These are phyloP conservation scores for Pithys albifrons DNA, from an alignment of 2,113 vertebrate genomes.

Conservation along the genomic window DNA sequence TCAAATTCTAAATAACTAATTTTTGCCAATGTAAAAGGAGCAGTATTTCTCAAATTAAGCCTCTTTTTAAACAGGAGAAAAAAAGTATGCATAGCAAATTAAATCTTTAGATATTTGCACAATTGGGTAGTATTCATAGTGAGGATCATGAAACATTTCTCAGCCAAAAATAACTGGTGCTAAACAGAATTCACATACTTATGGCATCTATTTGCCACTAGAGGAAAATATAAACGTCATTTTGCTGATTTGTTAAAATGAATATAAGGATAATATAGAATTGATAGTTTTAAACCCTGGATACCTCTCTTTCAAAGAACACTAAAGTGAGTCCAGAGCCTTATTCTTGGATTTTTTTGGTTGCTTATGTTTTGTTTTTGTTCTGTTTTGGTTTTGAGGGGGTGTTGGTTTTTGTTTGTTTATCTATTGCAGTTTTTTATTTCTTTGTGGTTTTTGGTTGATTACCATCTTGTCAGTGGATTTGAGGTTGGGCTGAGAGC, in stretches of 20 bases:
- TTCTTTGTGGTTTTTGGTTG: neutral
- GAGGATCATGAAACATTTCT: neutral
- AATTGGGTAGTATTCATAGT: neutral
- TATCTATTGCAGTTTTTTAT: neutral
- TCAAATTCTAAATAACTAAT: neutral
- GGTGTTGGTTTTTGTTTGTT: neutral
- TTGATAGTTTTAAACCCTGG: fast-evolving
- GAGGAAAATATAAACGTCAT: neutral
- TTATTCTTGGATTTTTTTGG: neutral
- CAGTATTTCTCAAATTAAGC: neutral
- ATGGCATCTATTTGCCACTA: neutral
- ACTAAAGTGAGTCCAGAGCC: neutral
- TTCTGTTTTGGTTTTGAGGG: neutral
- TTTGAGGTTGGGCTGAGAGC: neutral
- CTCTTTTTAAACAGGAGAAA: neutral
- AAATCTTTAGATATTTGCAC: neutral
- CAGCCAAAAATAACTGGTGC: neutral
- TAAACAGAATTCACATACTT: neutral
- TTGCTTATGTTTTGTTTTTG: neutral
- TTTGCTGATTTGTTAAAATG: neutral
- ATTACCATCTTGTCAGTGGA: neutral
- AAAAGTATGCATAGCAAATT: neutral
- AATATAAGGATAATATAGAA: neutral
- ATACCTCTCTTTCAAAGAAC: neutral
- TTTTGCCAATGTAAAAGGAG: neutral